phyloP scores from a whole-genome alignment of 2,888 invertebrate species.

The Cephus pygmeus region DNA sequence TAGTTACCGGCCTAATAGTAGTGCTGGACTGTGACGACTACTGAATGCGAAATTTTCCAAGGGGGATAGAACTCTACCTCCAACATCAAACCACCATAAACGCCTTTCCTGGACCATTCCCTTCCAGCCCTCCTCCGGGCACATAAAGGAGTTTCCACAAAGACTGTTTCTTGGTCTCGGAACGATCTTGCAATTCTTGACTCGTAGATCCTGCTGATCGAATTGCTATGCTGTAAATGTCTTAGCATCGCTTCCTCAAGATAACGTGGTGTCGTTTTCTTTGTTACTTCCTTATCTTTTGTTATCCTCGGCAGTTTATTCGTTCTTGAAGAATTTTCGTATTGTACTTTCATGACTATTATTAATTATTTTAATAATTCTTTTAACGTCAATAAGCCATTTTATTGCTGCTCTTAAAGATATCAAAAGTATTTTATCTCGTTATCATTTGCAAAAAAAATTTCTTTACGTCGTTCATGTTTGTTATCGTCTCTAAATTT shows the following conservation, averaged over 20 bases:
- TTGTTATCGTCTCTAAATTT: neutral
- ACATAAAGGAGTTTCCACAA: neutral
- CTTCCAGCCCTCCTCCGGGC: neutral
- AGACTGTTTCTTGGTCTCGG: neutral
- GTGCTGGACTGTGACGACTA: slow-evolving; percentile 53
- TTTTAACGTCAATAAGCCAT: neutral
- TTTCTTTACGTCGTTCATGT: neutral
- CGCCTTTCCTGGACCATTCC: slow-evolving; percentile 30
- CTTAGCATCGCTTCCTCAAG: neutral
- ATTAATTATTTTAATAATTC: neutral
- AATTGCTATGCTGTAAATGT: neutral
- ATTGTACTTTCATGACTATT: neutral
- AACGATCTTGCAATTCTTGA: neutral
- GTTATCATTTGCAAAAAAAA: neutral
- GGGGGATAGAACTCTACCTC: slow-evolving; percentile 23
- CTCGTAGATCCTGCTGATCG: neutral
- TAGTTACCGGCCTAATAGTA: slow-evolving; percentile 61
- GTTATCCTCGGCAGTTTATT: neutral
- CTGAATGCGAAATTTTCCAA: slow-evolving; percentile 54
- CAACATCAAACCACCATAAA: slow-evolving; percentile 43
- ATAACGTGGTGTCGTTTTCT: neutral
- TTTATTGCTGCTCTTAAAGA: neutral
- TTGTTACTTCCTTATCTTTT: neutral
- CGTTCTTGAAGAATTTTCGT: neutral
- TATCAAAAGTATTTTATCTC: neutral